Evolutionary conservation across 2,888 invertebrate genomes (phyloP).

Genomic region (Nymphalis urticae): DNA sequence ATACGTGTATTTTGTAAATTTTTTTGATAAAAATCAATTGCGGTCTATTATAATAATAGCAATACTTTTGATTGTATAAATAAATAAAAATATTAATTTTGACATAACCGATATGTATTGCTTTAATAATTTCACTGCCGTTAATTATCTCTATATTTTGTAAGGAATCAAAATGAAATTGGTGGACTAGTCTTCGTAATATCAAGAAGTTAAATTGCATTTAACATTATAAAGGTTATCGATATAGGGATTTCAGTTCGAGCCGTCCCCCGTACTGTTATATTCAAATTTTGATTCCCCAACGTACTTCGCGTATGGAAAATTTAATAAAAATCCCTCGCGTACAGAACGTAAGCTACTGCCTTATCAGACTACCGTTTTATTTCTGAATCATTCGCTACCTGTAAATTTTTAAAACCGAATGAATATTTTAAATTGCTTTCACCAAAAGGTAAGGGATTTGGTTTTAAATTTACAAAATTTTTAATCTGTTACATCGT

Average conservation of each 20-base stretch:
- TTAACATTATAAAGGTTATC: constrained; percentile 33
- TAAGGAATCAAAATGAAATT: neutral
- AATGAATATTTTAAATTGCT: constrained; percentile 1
- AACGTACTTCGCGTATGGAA: constrained; percentile 62
- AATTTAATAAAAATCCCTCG: constrained; percentile 68
- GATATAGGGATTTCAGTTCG: constrained; percentile 28
- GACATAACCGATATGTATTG: no score
- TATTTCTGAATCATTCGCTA: constrained; percentile 44
- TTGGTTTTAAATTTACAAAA: no score
- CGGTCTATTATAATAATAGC: no score
- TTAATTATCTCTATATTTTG: neutral
- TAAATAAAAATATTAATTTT: no score
- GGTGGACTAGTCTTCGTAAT: neutral
- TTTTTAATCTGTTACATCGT: neutral
- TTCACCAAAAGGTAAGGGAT: neutral
- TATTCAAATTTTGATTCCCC: constrained; percentile 65
- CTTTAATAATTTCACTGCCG: neutral
- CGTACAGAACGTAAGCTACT: constrained; percentile 51
- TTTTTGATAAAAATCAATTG: no score
- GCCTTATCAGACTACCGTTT: constrained; percentile 44
- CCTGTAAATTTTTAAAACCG: constrained; percentile 12
- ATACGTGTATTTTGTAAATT: no score
- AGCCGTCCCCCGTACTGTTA: constrained; percentile 50
- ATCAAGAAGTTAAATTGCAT: constrained; percentile 21
- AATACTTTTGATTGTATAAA: no score